These are phyloP conservation scores for Geodia barretti DNA, from an alignment of 37 sponge, comb jelly and placozoan genomes.

Conservation along the genomic window DNA sequence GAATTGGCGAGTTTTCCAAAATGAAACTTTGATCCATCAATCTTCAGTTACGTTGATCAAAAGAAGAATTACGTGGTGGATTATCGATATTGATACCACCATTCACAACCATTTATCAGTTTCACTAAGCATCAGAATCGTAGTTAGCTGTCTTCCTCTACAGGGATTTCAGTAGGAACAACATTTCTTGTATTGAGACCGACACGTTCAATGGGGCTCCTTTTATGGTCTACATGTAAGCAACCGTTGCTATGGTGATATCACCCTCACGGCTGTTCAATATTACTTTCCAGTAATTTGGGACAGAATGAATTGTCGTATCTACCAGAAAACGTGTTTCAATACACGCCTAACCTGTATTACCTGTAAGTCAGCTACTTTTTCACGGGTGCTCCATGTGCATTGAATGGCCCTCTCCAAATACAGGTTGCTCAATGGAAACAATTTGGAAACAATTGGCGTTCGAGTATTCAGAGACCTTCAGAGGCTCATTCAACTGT, in stretches of 20 bases:
- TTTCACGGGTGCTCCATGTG: background rate
- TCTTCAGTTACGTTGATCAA: no score
- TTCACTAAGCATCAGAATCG: no score
- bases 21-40: no score
- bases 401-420: background rate
- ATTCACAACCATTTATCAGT: no score
- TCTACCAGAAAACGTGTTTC: constrained; percentile 33
- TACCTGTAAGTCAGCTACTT: constrained; percentile 28
- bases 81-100: no score
- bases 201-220: constrained; percentile 28
- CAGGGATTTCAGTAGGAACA: constrained; percentile 35
- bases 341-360: constrained; percentile 14
- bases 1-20: no score
- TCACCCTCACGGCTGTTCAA: background rate
- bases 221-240: constrained; percentile 20
- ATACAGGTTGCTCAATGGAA: background rate
- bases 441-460: constrained; percentile 10
- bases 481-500: constrained; percentile 23
- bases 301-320: no score
- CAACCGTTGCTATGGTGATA: background rate
- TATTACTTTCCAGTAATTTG: no score
- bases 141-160: background rate
- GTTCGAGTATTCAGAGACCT: constrained; percentile 43
- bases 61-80: no score
- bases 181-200: constrained; percentile 1